Base-by-base conservation (phyloP, 2,888 invertebrate species). In the Phalangium opilio region DNA sequence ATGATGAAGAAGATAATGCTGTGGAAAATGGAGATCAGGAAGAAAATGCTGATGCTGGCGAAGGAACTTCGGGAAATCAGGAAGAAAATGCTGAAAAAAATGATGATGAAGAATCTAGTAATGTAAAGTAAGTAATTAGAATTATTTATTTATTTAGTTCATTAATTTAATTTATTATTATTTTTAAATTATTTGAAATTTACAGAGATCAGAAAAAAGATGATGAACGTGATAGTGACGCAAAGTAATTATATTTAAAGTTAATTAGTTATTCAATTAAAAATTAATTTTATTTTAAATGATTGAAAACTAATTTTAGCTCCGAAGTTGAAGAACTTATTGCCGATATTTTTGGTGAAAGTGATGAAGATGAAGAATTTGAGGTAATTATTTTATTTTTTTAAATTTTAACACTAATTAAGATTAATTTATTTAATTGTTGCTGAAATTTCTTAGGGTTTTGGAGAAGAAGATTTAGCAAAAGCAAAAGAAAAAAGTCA, bases 321-420 rank as follows among this genome's bases (percentile, higher is more conserved):
- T 52, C 59, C 15, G 59, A 56, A 48, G 60, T 53, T 14, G 62
- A 60, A 27, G 65, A 64, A 44, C 56, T 68, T 36, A 67, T 70
- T 14, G 67, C 67, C 17, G 68, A 70, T 53, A 70, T 70, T 54
- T 70, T 70, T 59, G 70, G 70, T 3, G 66, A 67, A 21, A 65
- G 65, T 57, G 69, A 70, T 56, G 70, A 64, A 46, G 67, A 68
- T 33, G 69, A 67, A 50, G 67, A 64, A 57, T 66, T 64, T 62
- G 65, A 63, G 59, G 64, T 62, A 48, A 50, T 47, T 42, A 12
- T 19, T n/a, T 11, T 19, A 14, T n/a, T 32, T 11, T 18, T 17
- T 32, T 7, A 15, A 2, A 44, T 32, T 55, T 49, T 38, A 38
- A 38, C 10, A 2, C 10, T 10, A 43, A 49, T 17, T 52, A 56